Base-by-base conservation (phyloP, 2,888 invertebrate species). In the Sthenelais limicola region DNA sequence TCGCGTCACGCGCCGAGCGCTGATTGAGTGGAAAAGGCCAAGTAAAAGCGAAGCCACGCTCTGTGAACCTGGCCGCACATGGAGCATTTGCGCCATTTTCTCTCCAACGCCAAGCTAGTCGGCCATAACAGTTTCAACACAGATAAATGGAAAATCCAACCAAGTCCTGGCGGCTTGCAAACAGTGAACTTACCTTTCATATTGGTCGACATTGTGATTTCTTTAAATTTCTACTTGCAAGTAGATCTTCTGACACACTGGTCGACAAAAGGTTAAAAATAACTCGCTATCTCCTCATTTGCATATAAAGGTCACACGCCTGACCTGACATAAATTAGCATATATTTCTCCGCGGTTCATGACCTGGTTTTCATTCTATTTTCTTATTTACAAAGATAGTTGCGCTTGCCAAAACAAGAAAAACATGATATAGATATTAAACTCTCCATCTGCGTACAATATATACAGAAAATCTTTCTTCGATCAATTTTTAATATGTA, bases 231-330 rank as follows among this genome's bases (percentile, higher is more conserved):
- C 62, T 62, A 62, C 62, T 43, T 62, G 62, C 43, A n/a, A 43
- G 38, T 38, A 62, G 43, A 62, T 62, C 62, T 62, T 62, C 62
- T 43, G 62, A 62, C 62, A 62, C 62, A 62, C 62, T 62, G 62
- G 62, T 62, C 62, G 62, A 62, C 62, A 62, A 62, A 62, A 62
- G 62, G 62, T 38, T 62, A 62, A 62, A 62, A 62, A 62, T 62
- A 62, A 62, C 62, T 43, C 62, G 24, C 9, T 35, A 18, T 5
- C 62, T 38, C n/a, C 38, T 62, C 62, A 62, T 62, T 62, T 62
- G 62, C 62, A 62, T 62, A 62, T 62, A 62, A 62, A 62, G 62
- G 62, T 62, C 62, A 62, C 43, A 62, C 62, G 62, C 62, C 35
- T 62, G 62, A 62, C 62, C 62, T 38, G 62, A 62, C 62, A 62